Percentiles rank a stretch among this genome's conserved stretches.
These are phyloP conservation scores for Belgica antarctica DNA, from an alignment of 2,888 invertebrate genomes.

Conservation along the genomic window DNA sequence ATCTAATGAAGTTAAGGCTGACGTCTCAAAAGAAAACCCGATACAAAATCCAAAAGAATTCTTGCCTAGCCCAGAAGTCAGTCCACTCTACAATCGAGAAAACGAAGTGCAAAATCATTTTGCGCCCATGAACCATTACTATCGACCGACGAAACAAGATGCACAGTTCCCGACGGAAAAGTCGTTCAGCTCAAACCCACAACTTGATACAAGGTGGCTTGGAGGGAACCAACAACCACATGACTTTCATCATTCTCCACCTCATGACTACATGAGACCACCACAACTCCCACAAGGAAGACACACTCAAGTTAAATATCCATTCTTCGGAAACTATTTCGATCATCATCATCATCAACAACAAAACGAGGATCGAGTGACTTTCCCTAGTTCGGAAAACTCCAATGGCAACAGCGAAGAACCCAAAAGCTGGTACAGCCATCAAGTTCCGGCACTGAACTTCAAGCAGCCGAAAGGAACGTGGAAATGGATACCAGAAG, in stretches of 20 bases:
- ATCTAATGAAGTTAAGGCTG: not conserved
- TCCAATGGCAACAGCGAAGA: not conserved
- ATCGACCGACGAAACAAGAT: constrained; percentile 25
- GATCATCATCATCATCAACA: not conserved
- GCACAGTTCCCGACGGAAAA: not conserved
- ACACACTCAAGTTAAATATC: not conserved
- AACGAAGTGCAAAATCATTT: constrained; percentile 24
- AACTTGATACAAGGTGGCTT: constrained; percentile 28
- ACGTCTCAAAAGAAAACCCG: not conserved
- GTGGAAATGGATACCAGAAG: constrained; percentile 41
- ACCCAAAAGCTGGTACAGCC: not conserved
- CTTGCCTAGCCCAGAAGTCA: constrained; percentile 27
- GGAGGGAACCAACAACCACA: constrained; percentile 20
- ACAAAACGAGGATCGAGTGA: not conserved
- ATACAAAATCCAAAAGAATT: not conserved
- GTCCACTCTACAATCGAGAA: constrained; percentile 1
- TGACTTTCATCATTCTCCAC: constrained; percentile 9
- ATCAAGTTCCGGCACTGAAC: not conserved
- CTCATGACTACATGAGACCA: not conserved
- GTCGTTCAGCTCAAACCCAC: not conserved
- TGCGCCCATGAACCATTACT: constrained; percentile 22
- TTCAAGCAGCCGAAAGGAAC: constrained; percentile 22
- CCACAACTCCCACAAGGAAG: not conserved
- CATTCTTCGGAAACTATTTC: constrained; percentile 2
- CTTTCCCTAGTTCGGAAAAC: not conserved